Conservation (phyloP, 2,113 vertebrate genomes). For the Sardina pilchardus region DNA sequence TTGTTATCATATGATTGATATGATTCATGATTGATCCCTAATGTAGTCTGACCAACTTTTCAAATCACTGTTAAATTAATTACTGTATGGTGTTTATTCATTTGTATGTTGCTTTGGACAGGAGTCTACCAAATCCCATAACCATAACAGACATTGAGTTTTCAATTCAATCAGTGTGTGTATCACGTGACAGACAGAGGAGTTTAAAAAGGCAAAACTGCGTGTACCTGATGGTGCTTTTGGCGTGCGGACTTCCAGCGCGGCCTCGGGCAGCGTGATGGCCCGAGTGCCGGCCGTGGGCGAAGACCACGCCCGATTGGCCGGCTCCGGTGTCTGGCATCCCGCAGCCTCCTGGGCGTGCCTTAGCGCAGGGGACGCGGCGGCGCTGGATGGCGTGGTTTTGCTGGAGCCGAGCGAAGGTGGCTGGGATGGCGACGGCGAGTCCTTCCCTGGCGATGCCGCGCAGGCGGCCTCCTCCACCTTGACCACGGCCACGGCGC, state of each 20-base stretch:
- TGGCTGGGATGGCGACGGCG: constrained; percentile 37
- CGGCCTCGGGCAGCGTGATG: constrained; percentile 76
- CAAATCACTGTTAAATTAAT: too few species aligned
- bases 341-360: constrained; percentile 26
- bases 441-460: constrained; percentile 72
- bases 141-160: too few species aligned
- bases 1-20: too few species aligned
- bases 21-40: too few species aligned
- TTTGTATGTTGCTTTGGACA: too few species aligned
- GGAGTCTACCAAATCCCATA: too few species aligned
- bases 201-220: not conserved
- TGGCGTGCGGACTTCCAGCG: constrained; percentile 57
- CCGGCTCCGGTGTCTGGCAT: constrained; percentile 28
- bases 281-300: constrained; percentile 76
- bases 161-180: not conserved
- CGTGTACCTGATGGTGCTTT: constrained; percentile 22
- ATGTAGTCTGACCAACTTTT: too few species aligned
- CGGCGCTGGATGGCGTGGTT: not conserved
- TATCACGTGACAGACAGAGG: not conserved
- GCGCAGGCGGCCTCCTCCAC: constrained; percentile 72
- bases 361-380: constrained; percentile 63
- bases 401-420: not conserved
- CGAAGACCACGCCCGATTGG: constrained; percentile 60
- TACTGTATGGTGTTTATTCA: too few species aligned
- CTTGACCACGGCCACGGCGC: constrained; percentile 72